A percentile compares a stretch with the other conserved stretches of the same genome.
These are phyloP conservation scores for Dysdera silvatica DNA, from an alignment of 1,140 invertebrate species.

Conservation along the genomic window DNA sequence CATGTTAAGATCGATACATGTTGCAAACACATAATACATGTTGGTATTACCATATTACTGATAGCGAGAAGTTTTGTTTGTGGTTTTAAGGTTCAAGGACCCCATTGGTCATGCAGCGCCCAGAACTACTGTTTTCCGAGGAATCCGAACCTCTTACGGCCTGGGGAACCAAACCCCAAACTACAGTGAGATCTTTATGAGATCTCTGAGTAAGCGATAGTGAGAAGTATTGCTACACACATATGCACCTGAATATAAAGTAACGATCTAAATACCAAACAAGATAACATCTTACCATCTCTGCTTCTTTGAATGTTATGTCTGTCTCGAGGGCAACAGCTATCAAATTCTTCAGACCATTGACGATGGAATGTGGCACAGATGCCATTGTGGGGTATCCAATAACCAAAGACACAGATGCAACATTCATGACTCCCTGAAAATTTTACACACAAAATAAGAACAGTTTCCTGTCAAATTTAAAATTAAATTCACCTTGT, in stretches of 20 bases:
- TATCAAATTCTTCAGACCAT: conserved; percentile 96
- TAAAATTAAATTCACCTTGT: too few relatives aligned
- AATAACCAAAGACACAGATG: conserved; percentile 85
- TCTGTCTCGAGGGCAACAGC: conserved; percentile 93
- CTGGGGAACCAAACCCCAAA: too few relatives aligned
- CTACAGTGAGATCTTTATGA: too few relatives aligned
- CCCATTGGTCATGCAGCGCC: neutral
- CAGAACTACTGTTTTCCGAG: too few relatives aligned
- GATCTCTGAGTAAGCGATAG: neutral
- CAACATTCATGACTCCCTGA: conserved; percentile 82
- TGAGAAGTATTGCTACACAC: neutral
- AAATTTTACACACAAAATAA: too few relatives aligned
- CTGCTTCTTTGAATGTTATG: conserved; percentile 86
- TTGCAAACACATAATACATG: too few relatives aligned
- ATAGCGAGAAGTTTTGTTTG: neutral
- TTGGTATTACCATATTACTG: neutral
- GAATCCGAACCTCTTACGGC: too few relatives aligned
- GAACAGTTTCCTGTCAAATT: too few relatives aligned
- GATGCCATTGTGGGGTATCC: conserved; percentile 95
- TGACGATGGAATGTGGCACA: conserved; percentile 91
- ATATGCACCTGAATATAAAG: neutral
- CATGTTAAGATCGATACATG: too few relatives aligned
- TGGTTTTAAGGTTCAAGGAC: too few relatives aligned
- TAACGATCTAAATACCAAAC: too few relatives aligned
- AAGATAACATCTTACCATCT: conserved; percentile 88